Percentiles rank a stretch among this genome's conserved stretches.
Evolutionary conservation across 2,113 vertebrate species (phyloP).

Genomic region (Smithornis capensis): DNA sequence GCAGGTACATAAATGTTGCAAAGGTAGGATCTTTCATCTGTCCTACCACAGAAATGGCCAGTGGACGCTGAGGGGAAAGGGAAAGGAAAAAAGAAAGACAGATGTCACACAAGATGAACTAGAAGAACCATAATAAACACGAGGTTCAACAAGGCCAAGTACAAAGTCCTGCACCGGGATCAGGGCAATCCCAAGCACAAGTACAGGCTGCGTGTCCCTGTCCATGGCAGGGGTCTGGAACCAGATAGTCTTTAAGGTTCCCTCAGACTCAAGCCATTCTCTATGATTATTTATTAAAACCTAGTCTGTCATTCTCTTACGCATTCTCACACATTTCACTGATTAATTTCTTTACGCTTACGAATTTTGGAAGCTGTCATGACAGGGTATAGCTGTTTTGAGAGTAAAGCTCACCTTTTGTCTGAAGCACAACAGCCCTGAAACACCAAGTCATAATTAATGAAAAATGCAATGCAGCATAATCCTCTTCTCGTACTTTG

Average conservation of each 20-base stretch:
- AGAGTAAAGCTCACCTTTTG: neutral
- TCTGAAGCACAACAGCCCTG: neutral
- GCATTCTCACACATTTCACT: neutral
- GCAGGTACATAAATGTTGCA: conserved; percentile 84
- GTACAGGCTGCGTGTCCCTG: neutral
- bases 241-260: neutral
- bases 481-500: neutral
- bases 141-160: neutral
- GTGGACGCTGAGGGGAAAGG: conserved; percentile 79
- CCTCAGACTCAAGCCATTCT: neutral
- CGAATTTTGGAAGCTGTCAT: neutral
- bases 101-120: neutral
- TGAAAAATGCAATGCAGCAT: neutral
- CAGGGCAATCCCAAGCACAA: neutral
- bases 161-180: neutral
- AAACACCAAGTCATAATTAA: neutral
- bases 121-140: neutral
- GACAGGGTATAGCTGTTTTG: neutral
- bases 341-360: neutral
- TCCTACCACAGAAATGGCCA: conserved; percentile 83
- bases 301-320: neutral
- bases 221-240: neutral
- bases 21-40: conserved; percentile 95
- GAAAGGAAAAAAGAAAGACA: neutral
- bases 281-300: neutral